Percentiles rank a stretch among this genome's conserved stretches.
These are phyloP conservation scores for Neogobius melanostomus DNA, from an alignment of 2,113 vertebrate species.

Conservation along the genomic window DNA sequence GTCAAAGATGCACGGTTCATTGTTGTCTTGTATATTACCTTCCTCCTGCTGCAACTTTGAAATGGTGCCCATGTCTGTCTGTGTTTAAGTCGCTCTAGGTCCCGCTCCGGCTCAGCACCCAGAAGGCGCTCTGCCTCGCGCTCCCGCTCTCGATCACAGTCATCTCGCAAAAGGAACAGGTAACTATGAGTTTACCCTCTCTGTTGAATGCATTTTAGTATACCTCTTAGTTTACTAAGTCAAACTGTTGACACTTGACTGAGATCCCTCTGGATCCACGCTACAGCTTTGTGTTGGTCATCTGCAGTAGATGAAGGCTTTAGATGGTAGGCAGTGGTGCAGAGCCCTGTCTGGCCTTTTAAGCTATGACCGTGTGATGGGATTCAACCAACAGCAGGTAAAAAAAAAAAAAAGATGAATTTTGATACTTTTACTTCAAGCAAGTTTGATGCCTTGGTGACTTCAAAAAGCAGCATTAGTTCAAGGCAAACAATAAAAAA, in stretches of 20 bases:
- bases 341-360: not conserved
- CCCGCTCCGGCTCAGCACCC: conserved; percentile 57
- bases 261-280: conserved; percentile 5
- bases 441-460: conserved; percentile 11
- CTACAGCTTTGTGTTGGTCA: conserved; percentile 19
- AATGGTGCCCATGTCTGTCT: not conserved
- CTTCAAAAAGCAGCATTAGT: too few species aligned
- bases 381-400: not conserved
- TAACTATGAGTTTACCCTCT: conserved; percentile 38
- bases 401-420: not conserved
- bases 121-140: conserved; percentile 63
- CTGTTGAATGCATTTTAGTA: conserved; percentile 9
- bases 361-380: not conserved
- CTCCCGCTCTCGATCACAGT: conserved; percentile 70
- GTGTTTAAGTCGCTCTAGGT: conserved; percentile 66
- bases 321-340: conserved; percentile 15
- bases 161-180: conserved; percentile 76
- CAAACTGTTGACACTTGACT: not conserved
- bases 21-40: too few species aligned
- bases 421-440: conserved; percentile 15
- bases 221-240: conserved; percentile 3
- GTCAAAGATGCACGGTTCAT: too few species aligned
- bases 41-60: too few species aligned
- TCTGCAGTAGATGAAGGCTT: conserved; percentile 31
- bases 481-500: not conserved